A percentile compares a stretch with the other conserved stretches of the same genome.
phyloP scores from a whole-genome alignment of 2,888 invertebrate species.

The Dexiosoma caninum region DNA sequence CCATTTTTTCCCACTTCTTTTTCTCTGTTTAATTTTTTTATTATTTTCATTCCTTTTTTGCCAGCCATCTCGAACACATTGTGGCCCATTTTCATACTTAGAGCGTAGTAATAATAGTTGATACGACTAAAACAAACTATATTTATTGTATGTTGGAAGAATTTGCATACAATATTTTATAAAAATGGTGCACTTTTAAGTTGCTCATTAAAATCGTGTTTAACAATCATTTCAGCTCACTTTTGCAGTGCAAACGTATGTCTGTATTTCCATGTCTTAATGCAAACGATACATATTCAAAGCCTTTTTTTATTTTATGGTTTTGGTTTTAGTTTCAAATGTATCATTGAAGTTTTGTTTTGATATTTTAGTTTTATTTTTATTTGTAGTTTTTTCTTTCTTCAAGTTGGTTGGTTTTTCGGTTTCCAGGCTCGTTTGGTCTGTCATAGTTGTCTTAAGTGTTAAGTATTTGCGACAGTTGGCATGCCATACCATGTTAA shows the following conservation, averaged over 20 bases:
- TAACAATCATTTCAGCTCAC: constrained; percentile 64
- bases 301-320: constrained; percentile 13
- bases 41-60: not conserved
- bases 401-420: constrained; percentile 18
- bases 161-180: constrained; percentile 47
- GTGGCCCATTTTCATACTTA: constrained; percentile 23
- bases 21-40: not conserved
- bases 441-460: constrained; percentile 63
- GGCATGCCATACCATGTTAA: constrained; percentile 61
- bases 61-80: constrained; percentile 27
- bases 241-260: not conserved
- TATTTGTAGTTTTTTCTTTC: not conserved
- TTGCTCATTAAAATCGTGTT: constrained; percentile 67
- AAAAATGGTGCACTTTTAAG: constrained; percentile 61
- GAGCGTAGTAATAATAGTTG: constrained; percentile 30
- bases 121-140: constrained; percentile 33
- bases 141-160: constrained; percentile 31
- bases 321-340: constrained; percentile 52
- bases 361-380: constrained; percentile 6
- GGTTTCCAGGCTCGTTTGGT: constrained; percentile 27
- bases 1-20: constrained; percentile 10
- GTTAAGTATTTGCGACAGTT: constrained; percentile 63
- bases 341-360: constrained; percentile 8
- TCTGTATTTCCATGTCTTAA: not conserved
- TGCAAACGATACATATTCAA: not conserved